A percentile compares a stretch with the other conserved stretches of the same genome.
Evolutionary conservation across 2,113 vertebrate genomes (phyloP).

Genomic region (Todiramphus saurophagus): DNA sequence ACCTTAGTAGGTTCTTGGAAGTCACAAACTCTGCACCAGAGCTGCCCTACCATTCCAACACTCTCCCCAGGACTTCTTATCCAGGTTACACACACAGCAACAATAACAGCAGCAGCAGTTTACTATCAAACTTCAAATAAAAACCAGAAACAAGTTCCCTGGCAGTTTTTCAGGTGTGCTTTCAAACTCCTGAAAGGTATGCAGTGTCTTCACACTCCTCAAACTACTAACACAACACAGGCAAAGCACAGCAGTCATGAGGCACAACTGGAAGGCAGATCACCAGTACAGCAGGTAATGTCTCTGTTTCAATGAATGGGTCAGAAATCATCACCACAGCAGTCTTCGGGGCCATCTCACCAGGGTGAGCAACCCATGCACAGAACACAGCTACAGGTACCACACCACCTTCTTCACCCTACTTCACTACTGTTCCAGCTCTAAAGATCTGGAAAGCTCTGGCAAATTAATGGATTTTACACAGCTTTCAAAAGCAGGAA

Average conservation of each 20-base stretch:
- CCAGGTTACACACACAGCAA: neutral
- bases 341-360: neutral
- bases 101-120: neutral
- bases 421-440: rapidly evolving
- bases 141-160: neutral
- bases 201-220: neutral
- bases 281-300: neutral
- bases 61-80: neutral
- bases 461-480: neutral
- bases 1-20: neutral
- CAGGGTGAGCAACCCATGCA: rapidly evolving
- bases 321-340: neutral
- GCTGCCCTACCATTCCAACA: neutral
- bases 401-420: neutral
- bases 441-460: neutral
- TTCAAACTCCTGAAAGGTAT: neutral
- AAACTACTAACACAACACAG: neutral
- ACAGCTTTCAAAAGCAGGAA: neutral
- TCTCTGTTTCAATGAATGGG: neutral
- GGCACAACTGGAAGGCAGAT: neutral
- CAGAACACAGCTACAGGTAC: neutral
- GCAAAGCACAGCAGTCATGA: neutral
- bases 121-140: neutral
- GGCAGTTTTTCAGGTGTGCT: neutral
- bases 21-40: neutral